phyloP scores from a whole-genome alignment of 2,113 vertebrate species.

The Microtus oregoni region DNA sequence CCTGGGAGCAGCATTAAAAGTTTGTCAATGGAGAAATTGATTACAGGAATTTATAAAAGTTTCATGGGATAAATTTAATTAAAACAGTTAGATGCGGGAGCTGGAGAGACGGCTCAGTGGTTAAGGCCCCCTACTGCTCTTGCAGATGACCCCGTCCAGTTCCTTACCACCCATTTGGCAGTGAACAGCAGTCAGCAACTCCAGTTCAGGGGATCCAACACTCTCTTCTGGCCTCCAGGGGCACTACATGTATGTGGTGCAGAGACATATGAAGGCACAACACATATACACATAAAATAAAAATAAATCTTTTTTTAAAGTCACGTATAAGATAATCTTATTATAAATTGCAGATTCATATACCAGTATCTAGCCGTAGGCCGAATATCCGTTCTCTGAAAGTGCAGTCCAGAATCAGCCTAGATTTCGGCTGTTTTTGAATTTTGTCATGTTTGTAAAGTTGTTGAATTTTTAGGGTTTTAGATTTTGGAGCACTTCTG shows the following conservation, averaged over 20 bases:
- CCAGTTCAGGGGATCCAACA: not conserved
- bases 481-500: not conserved
- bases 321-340: not conserved
- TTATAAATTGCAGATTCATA: not conserved
- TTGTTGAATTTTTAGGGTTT: not conserved
- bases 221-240: not conserved
- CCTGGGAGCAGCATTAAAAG: not conserved
- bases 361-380: not conserved
- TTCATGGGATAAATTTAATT: not conserved
- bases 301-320: not conserved
- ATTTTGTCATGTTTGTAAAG: not conserved
- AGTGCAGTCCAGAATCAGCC: not conserved
- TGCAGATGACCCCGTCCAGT: not conserved
- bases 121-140: not conserved
- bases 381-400: not conserved
- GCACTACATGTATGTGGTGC: not conserved
- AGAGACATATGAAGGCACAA: not conserved
- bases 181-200: not conserved
- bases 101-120: not conserved
- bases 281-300: not conserved
- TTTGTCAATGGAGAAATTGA: not conserved
- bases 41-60: not conserved
- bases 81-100: not conserved
- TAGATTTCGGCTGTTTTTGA: not conserved
- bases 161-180: not conserved